Base-by-base conservation (phyloP, 2,797 vertebrate genomes). In the Rachycentron canadum region DNA sequence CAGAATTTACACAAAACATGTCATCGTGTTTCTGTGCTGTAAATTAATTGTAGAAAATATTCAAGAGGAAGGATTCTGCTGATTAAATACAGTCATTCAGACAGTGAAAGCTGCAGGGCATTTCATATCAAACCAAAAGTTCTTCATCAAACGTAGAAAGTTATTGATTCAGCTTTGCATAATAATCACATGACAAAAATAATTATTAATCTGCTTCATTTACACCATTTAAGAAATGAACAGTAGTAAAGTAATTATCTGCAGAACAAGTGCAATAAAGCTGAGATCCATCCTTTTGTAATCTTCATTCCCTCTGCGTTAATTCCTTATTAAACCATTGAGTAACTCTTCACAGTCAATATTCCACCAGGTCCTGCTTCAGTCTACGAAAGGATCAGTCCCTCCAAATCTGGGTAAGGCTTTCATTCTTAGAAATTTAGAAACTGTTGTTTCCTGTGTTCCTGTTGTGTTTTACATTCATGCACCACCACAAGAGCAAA, bases 221-320 rank as follows among this genome's bases (percentile, higher is more conserved):
- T 79, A 86, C 65, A 88, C 70, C 78, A 82, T 58, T 77, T 60
- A 23, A 62, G 38, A 81, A 69, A 63, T 78, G 32, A 71, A 64
- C 71, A 84, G 73, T 57, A 82, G 53, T 84, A 45, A 45, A 81
- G 32, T 67, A 71, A 71, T 73, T 38, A 78, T 78, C 30, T 59
- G 62, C 25, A 89, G 23, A 84, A 90, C 43, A 76, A 88, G 90
- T 93, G 89, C 88, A 92, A 87, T 81, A 88, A 86, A 78, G 78
- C 76, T 76, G 38, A 75, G 43, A 25, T 13, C 21, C 23, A 61
- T 45, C 64, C 2, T 61, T 71, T 58, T 56, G 8, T 41, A 28
- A 62, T 55, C 26, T 63, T 64, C 60, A 66, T 77, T 62, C 9
- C 40, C 45, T 25, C 30, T 26, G 53, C 13, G 32, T 47, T 61